Percentiles rank a stretch among this genome's conserved stretches.
Conservation (phyloP, 2,113 vertebrate genomes). For the Sceloporus tristichus region DNA sequence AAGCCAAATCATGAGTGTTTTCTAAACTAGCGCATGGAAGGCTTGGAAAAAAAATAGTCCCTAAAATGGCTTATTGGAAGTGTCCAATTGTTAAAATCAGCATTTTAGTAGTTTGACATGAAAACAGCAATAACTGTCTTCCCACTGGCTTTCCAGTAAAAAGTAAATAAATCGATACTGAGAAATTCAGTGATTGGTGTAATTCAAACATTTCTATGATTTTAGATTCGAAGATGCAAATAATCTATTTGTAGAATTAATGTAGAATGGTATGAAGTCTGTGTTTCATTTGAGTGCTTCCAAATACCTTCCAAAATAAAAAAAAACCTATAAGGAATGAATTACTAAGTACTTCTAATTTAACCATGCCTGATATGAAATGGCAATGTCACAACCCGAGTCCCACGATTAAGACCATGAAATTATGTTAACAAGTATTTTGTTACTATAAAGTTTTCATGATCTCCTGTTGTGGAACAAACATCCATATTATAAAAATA, state of each 20-base stretch:
- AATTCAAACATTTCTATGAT: neutral
- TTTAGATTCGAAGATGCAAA: neutral
- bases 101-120: neutral
- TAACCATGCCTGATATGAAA: conserved; percentile 33
- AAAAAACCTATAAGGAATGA: conserved; percentile 18
- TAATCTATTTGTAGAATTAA: neutral
- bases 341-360: neutral
- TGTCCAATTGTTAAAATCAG: neutral
- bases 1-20: neutral
- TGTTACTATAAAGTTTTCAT: conserved; percentile 48
- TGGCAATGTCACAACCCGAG: conserved; percentile 28
- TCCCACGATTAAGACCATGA: conserved; percentile 42
- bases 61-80: conserved; percentile 24
- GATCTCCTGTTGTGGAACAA: conserved; percentile 41
- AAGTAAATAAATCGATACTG: conserved; percentile 9
- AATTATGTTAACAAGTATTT: conserved; percentile 36
- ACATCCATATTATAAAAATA: conserved; percentile 12
- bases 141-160: conserved; percentile 16
- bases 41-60: neutral
- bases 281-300: conserved; percentile 6
- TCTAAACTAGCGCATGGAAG: conserved; percentile 32
- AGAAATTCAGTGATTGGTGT: neutral
- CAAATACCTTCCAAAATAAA: conserved; percentile 46
- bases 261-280: conserved; percentile 9
- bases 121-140: conserved; percentile 28